Evolutionary conservation across 1,140 invertebrate species (phyloP).

Genomic region (Campoletis sonorensis): DNA sequence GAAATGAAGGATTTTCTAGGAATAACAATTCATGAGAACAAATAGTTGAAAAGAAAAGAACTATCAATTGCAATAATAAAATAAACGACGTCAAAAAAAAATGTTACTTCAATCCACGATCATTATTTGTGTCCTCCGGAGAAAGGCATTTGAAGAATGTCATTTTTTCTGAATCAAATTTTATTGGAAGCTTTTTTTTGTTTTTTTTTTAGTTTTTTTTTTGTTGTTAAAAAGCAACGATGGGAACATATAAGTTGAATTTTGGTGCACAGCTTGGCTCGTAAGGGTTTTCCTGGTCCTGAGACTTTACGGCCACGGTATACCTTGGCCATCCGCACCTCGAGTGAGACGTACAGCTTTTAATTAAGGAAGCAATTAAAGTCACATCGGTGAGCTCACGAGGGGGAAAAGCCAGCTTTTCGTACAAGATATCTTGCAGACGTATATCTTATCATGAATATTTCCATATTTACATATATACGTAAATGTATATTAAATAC

Average conservation of each 20-base stretch:
- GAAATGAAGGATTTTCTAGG: no score
- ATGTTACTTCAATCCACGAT: no score
- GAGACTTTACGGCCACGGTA: conserved; percentile 17
- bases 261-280: conserved; percentile 29
- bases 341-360: conserved; percentile 54
- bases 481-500: no score
- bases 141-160: background rate
- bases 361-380: conserved; percentile 58
- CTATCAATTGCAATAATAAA: no score
- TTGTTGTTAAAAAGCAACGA: background rate
- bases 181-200: no score
- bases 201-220: background rate
- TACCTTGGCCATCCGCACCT: conserved; percentile 30
- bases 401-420: conserved; percentile 26
- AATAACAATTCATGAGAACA: no score
- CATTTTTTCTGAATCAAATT: background rate
- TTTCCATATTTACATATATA: conserved; percentile 12
- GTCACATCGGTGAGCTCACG: conserved; percentile 51
- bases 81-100: no score
- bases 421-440: conserved; percentile 21
- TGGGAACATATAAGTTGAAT: background rate
- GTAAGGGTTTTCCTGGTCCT: conserved; percentile 24
- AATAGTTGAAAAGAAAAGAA: no score
- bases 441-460: conserved; percentile 51
- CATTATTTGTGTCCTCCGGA: no score